Percentiles rank a stretch among this genome's conserved stretches.
phyloP scores from a whole-genome alignment of 2,797 vertebrate species.

The Apodemus agrarius region DNA sequence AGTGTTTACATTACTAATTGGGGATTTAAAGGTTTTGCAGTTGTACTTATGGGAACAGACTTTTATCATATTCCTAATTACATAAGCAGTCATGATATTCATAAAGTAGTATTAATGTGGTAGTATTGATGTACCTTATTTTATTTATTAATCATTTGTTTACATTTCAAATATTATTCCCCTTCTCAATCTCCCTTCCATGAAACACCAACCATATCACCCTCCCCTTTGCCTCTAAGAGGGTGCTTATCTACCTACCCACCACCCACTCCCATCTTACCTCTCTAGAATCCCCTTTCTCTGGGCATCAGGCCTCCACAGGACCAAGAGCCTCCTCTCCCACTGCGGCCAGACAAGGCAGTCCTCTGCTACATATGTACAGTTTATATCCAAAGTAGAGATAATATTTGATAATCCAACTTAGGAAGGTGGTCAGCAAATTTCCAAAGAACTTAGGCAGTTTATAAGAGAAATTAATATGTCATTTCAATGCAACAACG shows the following conservation, averaged over 20 bases:
- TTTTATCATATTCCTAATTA: not conserved
- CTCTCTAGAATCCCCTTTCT: not conserved
- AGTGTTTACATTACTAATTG: not conserved
- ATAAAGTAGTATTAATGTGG: not conserved
- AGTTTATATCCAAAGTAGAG: not conserved
- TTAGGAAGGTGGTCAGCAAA: not conserved
- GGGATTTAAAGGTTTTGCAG: not conserved
- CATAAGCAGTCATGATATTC: not conserved
- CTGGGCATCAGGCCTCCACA: not conserved
- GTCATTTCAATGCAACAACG: not conserved
- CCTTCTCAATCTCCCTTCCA: not conserved
- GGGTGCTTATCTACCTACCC: not conserved
- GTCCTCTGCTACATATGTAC: not conserved
- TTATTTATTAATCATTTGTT: not conserved
- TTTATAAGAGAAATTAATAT: not conserved
- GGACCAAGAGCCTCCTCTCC: not conserved
- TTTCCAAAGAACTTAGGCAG: not conserved
- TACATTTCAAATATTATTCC: not conserved
- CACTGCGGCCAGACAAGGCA: not conserved
- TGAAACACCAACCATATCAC: not conserved
- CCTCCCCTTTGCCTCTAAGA: not conserved
- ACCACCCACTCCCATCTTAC: not conserved
- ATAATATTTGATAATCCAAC: not conserved
- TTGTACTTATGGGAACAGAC: not conserved
- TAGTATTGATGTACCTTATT: not conserved